Evolutionary conservation across 2,888 invertebrate species (phyloP).

Genomic region (Patella depressa): DNA sequence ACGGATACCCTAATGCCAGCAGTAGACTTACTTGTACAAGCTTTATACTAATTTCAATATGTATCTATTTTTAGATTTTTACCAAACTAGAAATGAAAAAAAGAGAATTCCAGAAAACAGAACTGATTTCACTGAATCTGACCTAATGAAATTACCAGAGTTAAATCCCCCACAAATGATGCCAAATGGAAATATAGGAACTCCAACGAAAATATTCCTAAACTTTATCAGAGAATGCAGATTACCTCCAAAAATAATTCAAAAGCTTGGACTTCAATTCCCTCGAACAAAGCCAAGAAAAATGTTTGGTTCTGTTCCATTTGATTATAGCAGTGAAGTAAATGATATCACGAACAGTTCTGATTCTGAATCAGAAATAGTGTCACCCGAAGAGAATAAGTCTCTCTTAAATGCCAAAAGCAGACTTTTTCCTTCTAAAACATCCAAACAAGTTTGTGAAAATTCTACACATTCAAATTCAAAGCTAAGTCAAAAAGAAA

Average conservation of each 20-base stretch:
- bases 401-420: neutral
- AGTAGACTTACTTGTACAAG: too few relatives aligned
- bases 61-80: conserved; percentile 19
- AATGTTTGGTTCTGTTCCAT: conserved; percentile 72
- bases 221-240: conserved; percentile 72
- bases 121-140: conserved; percentile 57
- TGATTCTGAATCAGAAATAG: conserved; percentile 27
- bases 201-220: conserved; percentile 73
- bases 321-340: conserved; percentile 64
- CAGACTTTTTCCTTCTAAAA: neutral
- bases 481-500: neutral
- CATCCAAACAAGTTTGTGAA: neutral
- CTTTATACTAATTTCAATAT: too few relatives aligned
- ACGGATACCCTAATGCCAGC: too few relatives aligned
- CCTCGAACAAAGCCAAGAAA: conserved; percentile 65
- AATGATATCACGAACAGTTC: conserved; percentile 16
- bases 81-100: conserved; percentile 57
- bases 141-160: conserved; percentile 63
- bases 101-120: conserved; percentile 56
- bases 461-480: neutral
- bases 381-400: conserved; percentile 7
- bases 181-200: conserved; percentile 76
- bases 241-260: conserved; percentile 72
- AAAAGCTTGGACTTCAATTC: conserved; percentile 71
- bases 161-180: conserved; percentile 69